phyloP scores from a whole-genome alignment of 2,797 vertebrate species.

The Cuculus canorus region DNA sequence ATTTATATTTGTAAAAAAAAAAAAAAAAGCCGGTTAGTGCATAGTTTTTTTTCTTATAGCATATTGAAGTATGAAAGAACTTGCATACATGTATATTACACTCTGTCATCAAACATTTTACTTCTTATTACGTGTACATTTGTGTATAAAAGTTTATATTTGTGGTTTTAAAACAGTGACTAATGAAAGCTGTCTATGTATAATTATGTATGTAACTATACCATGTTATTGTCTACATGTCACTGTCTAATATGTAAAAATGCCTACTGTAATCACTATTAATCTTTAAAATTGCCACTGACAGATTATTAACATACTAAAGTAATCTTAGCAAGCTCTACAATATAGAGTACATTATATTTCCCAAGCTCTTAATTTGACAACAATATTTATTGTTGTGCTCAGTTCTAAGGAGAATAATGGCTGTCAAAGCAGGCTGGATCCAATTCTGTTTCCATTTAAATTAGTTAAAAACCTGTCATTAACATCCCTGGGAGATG shows the following conservation, averaged over 20 bases:
- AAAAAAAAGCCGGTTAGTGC: background rate
- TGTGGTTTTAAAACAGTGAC: constrained; percentile 79
- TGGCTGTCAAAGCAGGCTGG: background rate
- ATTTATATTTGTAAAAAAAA: constrained; percentile 55
- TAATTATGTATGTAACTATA: constrained; percentile 84
- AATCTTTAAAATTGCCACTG: constrained; percentile 28
- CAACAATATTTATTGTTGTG: constrained; percentile 1
- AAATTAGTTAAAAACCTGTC: background rate
- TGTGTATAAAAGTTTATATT: constrained; percentile 88
- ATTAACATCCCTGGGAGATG: background rate
- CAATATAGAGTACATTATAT: background rate
- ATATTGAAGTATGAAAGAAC: constrained; percentile 71
- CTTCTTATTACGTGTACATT: constrained; percentile 83
- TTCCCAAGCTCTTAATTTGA: constrained; percentile 20
- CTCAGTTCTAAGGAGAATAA: background rate
- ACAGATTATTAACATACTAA: constrained; percentile 23
- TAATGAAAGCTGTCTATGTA: constrained; percentile 78
- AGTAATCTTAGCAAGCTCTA: background rate
- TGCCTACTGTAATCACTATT: constrained; percentile 30
- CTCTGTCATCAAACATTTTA: constrained; percentile 74
- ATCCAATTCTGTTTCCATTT: background rate
- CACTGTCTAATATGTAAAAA: constrained; percentile 51
- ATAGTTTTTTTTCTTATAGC: background rate
- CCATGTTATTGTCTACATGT: constrained; percentile 78
- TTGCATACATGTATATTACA: constrained; percentile 67